Evolutionary conservation across 2,797 vertebrate genomes (phyloP).

Genomic region (Clarias fuscus): DNA sequence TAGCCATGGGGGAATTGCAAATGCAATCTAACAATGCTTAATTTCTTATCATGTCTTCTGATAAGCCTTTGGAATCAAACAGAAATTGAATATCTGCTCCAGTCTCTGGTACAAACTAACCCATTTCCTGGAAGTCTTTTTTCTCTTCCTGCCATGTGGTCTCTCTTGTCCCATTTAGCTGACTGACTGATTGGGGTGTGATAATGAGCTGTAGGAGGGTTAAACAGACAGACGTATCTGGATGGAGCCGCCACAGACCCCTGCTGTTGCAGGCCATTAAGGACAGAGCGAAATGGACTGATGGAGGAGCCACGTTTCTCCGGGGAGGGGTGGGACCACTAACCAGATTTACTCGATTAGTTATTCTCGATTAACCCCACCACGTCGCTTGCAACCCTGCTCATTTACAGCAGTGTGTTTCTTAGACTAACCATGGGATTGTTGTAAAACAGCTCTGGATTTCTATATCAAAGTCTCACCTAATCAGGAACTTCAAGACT

Average conservation of each 20-base stretch:
- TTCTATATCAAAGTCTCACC: neutral
- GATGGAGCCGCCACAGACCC: conserved; percentile 28
- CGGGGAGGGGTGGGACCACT: neutral
- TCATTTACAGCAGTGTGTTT: neutral
- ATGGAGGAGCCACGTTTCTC: conserved; percentile 31
- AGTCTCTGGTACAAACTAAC: neutral
- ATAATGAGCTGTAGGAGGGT: conserved; percentile 39
- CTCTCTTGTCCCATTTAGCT: conserved; percentile 35
- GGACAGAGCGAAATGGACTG: conserved; percentile 20
- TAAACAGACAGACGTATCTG: conserved; percentile 42
- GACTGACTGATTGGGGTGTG: conserved; percentile 41
- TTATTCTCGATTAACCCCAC: conserved; percentile 50
- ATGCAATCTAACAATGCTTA: neutral
- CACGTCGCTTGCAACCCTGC: conserved; percentile 14
- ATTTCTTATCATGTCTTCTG: neutral
- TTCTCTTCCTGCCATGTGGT: conserved; percentile 15
- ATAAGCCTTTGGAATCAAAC: neutral
- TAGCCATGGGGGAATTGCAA: conserved; percentile 7
- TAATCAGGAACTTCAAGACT: neutral
- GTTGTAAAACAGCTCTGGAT: conserved; percentile 3
- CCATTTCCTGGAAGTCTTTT: neutral
- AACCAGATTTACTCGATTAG: conserved; percentile 49
- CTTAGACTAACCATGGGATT: neutral
- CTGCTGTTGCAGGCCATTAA: conserved; percentile 44
- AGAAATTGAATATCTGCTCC: neutral